A percentile compares a stretch with the other conserved stretches of the same genome.
Conservation (phyloP, 2,888 invertebrate genomes). For the Lutraria lutraria region DNA sequence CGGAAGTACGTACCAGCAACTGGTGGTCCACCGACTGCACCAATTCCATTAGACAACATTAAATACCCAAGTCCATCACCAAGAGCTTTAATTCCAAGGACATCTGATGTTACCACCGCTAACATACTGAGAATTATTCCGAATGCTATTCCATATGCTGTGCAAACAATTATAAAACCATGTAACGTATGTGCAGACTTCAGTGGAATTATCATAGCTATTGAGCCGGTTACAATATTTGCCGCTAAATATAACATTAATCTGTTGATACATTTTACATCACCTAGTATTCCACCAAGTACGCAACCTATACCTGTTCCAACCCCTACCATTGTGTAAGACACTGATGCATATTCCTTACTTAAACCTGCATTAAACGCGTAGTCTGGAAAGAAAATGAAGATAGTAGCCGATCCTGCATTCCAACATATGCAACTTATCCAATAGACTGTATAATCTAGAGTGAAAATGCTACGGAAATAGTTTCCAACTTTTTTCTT, state of each 20-base stretch:
- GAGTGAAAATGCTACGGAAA: constrained; percentile 60
- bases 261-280: constrained; percentile 72
- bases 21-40: constrained; percentile 78
- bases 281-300: constrained; percentile 79
- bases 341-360: constrained; percentile 72
- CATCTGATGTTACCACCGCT: constrained; percentile 79
- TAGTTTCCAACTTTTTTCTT: constrained; percentile 40
- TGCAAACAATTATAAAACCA: constrained; percentile 49
- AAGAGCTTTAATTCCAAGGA: constrained; percentile 76
- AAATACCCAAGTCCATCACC: constrained; percentile 81
- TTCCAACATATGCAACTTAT: constrained; percentile 82
- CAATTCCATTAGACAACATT: constrained; percentile 82
- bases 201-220: constrained; percentile 64
- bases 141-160: constrained; percentile 75
- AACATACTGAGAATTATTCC: constrained; percentile 81
- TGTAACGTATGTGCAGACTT: constrained; percentile 59
- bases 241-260: constrained; percentile 73
- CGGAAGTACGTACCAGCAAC: constrained; percentile 72
- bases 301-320: constrained; percentile 78
- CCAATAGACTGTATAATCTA: constrained; percentile 78
- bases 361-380: constrained; percentile 71
- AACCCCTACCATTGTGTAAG: constrained; percentile 72
- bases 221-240: constrained; percentile 73
- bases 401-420: constrained; percentile 71
- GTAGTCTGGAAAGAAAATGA: constrained; percentile 79